phyloP scores from a whole-genome alignment of 2,113 vertebrate genomes.

The Spilogale gracilis region DNA sequence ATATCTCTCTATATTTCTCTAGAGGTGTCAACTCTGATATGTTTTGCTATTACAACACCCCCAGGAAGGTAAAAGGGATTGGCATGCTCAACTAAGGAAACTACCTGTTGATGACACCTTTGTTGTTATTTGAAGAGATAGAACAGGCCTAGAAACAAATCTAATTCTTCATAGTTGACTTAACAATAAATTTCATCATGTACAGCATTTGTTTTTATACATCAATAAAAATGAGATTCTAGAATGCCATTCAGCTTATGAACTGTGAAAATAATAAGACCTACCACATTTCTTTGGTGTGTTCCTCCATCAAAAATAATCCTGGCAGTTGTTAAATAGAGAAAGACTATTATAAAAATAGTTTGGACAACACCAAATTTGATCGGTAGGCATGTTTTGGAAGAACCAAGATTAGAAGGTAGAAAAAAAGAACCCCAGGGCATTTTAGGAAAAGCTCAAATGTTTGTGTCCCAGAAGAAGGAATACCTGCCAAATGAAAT shows the following conservation, averaged over 20 bases:
- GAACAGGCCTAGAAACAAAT: not conserved
- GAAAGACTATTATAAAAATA: not conserved
- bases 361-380: not conserved
- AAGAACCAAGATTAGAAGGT: not conserved
- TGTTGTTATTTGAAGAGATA: not conserved
- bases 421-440: fast-evolving
- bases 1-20: not conserved
- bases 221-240: not conserved
- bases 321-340: not conserved
- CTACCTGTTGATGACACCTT: not conserved
- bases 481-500: not conserved
- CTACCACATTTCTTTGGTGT: no score
- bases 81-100: not conserved
- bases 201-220: not conserved
- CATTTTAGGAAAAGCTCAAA: not conserved
- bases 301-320: not conserved
- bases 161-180: not conserved
- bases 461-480: not conserved
- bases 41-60: not conserved
- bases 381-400: fast-evolving
- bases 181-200: not conserved
- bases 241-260: not conserved
- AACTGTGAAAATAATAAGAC: not conserved
- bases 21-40: not conserved
- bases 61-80: not conserved